Base-by-base conservation (phyloP, 2,888 invertebrate genomes). In the Colletes collaris region DNA sequence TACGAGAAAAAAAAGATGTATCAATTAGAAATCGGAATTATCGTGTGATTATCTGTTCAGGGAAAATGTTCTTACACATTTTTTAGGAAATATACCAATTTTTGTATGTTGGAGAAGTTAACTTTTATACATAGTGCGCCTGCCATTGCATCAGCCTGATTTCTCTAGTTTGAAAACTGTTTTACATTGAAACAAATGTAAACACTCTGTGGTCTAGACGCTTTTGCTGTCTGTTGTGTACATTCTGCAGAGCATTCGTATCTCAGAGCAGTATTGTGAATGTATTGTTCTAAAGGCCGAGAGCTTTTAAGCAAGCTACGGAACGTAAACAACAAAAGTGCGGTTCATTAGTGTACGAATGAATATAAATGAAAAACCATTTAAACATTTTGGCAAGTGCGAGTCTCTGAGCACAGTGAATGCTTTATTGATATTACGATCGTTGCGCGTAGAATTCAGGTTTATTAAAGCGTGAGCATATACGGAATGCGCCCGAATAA, bases 381-480 rank as follows among this genome's bases (percentile, higher is more conserved):
- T 88, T 77, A 90, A 89, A 92, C 91, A 92, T 92, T 92, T 91
- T 91, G 88, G 84, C 76, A 81, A 68, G 72, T 60, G 70, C 80
- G 77, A 83, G 85, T 83, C 84, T 90, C 88, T 89, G 87, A 84
- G 85, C 85, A 85, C 84, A 75, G 76, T 87, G 83, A 89, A 87
- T 89, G 86, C 86, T 88, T 87, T 75, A 86, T 83, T 84, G 86
- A 85, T 85, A 86, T 84, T 80, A 82, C 72, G 78, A 84, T 89
- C 86, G 80, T 82, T 81, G 86, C 85, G 90, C 86, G 86, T 88
- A 89, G 89, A 91, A 91, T 91, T 92, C 90, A 91, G 91, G 89
- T 89, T 89, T 88, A 84, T 84, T 83, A 86, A 85, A 77, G 81
- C 87, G 86, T 83, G 84, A 88, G 83, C 87, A 83, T 89, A 86